These are phyloP conservation scores for Falco berigora DNA, from an alignment of 2,797 vertebrate genomes.

Conservation along the genomic window DNA sequence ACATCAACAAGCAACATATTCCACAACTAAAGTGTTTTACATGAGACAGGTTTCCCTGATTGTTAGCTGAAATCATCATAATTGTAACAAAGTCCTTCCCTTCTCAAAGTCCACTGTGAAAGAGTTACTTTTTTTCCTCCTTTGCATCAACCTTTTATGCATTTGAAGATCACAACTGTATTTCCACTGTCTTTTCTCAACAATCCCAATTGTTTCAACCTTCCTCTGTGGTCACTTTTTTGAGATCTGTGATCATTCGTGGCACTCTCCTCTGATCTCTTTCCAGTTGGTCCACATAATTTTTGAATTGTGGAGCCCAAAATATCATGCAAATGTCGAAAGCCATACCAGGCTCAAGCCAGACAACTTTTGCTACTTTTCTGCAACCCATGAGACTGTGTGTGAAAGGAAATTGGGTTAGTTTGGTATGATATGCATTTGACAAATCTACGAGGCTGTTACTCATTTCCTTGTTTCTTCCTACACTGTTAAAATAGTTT, in stretches of 20 bases:
- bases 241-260: not conserved
- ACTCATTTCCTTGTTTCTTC: not conserved
- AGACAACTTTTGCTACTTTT: not conserved
- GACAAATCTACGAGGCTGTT: not conserved
- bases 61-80: not conserved
- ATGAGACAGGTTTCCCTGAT: not conserved
- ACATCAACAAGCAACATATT: not conserved
- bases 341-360: not conserved
- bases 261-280: not conserved
- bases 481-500: not conserved
- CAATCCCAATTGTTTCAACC: not conserved
- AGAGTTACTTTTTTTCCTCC: not conserved
- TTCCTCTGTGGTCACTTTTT: not conserved
- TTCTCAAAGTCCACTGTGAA: not conserved
- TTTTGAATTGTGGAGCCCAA: not conserved
- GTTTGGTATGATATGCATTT: not conserved
- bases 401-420: not conserved
- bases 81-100: not conserved
- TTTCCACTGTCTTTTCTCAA: not conserved
- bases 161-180: not conserved
- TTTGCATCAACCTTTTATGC: not conserved
- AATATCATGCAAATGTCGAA: not conserved
- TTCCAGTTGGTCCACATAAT: not conserved
- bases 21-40: not conserved
- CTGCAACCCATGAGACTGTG: not conserved